Conservation (phyloP, 2,888 invertebrate species). For the Glyphotaelius pellucidus region DNA sequence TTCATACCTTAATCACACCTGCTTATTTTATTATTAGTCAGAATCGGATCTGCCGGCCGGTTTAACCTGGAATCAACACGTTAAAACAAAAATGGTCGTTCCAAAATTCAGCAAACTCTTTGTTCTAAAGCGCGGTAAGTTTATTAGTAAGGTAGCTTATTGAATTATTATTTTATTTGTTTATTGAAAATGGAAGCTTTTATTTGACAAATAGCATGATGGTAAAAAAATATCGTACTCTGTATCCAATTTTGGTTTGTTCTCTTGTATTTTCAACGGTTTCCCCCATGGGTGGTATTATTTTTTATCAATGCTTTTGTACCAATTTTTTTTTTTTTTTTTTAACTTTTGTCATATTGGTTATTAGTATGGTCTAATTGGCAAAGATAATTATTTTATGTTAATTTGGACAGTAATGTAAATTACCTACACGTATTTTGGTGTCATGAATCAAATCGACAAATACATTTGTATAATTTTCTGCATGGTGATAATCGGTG, state of each 20-base stretch:
- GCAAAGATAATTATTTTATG: background rate
- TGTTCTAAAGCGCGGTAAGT: conserved; percentile 76
- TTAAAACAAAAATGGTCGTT: background rate
- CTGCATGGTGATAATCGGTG: background rate
- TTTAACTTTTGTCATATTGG: background rate
- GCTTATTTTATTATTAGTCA: background rate
- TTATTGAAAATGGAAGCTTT: background rate
- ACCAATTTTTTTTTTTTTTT: background rate
- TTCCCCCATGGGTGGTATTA: background rate
- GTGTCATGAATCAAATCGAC: background rate
- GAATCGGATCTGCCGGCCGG: background rate
- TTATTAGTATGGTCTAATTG: background rate
- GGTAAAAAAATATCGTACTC: background rate
- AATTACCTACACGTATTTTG: background rate
- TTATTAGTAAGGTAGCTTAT: background rate
- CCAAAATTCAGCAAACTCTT: conserved; percentile 73
- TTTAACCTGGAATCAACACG: background rate
- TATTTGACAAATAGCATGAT: background rate
- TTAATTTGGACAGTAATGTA: background rate
- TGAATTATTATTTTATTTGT: background rate
- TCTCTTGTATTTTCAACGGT: background rate
- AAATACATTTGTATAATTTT: background rate
- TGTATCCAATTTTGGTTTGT: background rate
- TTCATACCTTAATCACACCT: background rate
- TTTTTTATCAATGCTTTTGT: background rate